Conservation (phyloP, 1,140 invertebrate genomes). For the Phymastichus coffea region DNA sequence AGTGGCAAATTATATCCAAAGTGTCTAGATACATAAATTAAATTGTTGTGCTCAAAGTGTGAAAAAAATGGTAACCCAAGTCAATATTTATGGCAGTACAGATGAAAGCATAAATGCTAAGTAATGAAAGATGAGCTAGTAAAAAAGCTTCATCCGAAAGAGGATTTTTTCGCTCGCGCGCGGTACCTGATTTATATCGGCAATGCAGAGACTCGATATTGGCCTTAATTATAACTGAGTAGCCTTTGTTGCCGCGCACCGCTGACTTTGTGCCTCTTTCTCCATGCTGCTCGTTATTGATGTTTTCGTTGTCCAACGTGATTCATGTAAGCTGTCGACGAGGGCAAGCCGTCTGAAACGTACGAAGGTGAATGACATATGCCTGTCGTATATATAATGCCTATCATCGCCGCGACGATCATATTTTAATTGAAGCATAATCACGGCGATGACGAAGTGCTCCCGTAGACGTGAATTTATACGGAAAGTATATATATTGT, state of each 20-base stretch:
- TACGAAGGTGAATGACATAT: conserved; percentile 23
- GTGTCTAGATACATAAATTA: too few species aligned
- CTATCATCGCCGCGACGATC: not conserved
- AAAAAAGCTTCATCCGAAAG: too few species aligned
- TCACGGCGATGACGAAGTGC: not conserved
- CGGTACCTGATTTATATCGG: conserved; percentile 6
- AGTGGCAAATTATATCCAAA: too few species aligned
- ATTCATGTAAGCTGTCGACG: conserved; percentile 5
- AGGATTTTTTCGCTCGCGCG: not conserved
- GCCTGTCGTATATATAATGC: not conserved
- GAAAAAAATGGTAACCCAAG: too few species aligned
- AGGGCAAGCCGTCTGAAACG: not conserved
- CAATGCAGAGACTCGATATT: conserved; percentile 5
- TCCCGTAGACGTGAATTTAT: conserved; percentile 13
- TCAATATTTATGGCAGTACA: too few species aligned
- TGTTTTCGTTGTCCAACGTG: conserved; percentile 1
- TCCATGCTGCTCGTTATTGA: not conserved
- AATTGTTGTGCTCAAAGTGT: too few species aligned
- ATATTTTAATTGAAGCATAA: conserved; percentile 17
- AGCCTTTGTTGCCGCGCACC: conserved; percentile 7
- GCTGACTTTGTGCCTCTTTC: not conserved
- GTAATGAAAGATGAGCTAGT: too few species aligned
- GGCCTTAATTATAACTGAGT: conserved; percentile 18
- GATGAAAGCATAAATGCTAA: too few species aligned
- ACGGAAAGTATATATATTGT: conserved; percentile 1